These are phyloP conservation scores for Centrocercus urophasianus DNA, from an alignment of 2,113 vertebrate species.

Conservation along the genomic window DNA sequence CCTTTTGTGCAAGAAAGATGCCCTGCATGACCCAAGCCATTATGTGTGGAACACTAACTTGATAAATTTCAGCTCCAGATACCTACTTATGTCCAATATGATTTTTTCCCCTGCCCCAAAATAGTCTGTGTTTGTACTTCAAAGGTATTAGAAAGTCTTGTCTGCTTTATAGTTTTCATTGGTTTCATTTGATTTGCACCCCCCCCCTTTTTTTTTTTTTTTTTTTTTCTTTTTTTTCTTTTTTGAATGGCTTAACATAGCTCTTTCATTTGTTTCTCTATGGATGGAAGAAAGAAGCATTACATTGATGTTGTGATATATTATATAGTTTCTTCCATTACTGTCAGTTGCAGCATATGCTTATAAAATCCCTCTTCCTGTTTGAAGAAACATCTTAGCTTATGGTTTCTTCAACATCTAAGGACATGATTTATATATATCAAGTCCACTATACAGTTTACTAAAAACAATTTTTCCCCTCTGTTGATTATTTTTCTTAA, in stretches of 20 bases:
- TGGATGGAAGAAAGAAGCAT: background rate
- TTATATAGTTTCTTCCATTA: background rate
- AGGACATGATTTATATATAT: background rate
- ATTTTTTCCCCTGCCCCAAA: background rate
- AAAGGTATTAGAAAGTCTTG: background rate
- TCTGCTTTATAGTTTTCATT: background rate
- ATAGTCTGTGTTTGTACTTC: background rate
- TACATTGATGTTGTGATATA: background rate
- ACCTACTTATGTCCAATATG: background rate
- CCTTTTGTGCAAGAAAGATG: slow-evolving; percentile 36
- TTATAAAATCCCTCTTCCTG: background rate
- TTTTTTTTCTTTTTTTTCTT: too few relatives aligned
- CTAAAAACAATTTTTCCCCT: background rate
- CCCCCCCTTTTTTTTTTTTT: background rate
- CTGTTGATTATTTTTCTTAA: background rate
- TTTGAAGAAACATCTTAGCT: background rate
- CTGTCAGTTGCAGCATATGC: background rate
- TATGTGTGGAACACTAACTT: background rate
- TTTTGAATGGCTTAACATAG: background rate
- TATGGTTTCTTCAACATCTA: background rate
- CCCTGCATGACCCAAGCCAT: background rate
- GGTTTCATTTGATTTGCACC: background rate
- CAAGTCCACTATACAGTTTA: background rate
- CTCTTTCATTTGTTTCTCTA: background rate
- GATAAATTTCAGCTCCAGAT: slow-evolving; percentile 30